These are phyloP conservation scores for Troides aeacus DNA, from an alignment of 2,888 invertebrate genomes.

Conservation along the genomic window DNA sequence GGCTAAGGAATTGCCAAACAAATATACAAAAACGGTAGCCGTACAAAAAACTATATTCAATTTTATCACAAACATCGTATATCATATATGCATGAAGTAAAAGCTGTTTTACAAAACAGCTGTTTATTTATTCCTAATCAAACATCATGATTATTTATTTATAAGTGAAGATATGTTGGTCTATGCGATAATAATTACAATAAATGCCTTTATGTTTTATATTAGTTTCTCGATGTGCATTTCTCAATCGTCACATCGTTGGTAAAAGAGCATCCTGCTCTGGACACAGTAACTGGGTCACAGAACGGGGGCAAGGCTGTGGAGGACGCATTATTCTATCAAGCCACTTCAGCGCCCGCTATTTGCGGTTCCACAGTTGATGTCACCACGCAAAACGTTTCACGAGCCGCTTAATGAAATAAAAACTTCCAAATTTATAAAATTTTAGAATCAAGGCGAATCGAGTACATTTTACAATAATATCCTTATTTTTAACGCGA, in stretches of 20 bases:
- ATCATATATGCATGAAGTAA: too few species aligned
- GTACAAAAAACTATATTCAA: too few species aligned
- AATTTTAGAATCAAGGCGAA: slow-evolving; percentile 1
- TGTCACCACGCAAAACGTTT: slow-evolving; percentile 10
- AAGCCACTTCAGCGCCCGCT: slow-evolving; percentile 41
- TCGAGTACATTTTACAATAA: slow-evolving; percentile 35
- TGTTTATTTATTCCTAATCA: too few species aligned
- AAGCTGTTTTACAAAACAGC: too few species aligned
- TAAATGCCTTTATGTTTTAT: not conserved
- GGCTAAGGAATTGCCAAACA: too few species aligned
- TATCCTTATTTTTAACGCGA: slow-evolving; percentile 49
- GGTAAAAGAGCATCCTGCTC: slow-evolving; percentile 66
- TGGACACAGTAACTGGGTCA: slow-evolving; percentile 59
- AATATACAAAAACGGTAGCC: too few species aligned
- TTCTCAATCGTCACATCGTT: slow-evolving; percentile 28
- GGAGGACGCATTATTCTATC: slow-evolving; percentile 75
- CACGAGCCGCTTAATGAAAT: not conserved
- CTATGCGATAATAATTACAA: not conserved
- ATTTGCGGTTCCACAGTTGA: slow-evolving; percentile 8
- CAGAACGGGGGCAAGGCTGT: slow-evolving; percentile 69
- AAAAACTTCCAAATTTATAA: not conserved
- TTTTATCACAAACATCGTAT: too few species aligned
- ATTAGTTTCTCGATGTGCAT: not conserved
- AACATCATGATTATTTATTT: too few species aligned
- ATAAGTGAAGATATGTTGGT: not conserved